Base-by-base conservation (phyloP, 2,888 invertebrate species). In the Ophion obscuratus region DNA sequence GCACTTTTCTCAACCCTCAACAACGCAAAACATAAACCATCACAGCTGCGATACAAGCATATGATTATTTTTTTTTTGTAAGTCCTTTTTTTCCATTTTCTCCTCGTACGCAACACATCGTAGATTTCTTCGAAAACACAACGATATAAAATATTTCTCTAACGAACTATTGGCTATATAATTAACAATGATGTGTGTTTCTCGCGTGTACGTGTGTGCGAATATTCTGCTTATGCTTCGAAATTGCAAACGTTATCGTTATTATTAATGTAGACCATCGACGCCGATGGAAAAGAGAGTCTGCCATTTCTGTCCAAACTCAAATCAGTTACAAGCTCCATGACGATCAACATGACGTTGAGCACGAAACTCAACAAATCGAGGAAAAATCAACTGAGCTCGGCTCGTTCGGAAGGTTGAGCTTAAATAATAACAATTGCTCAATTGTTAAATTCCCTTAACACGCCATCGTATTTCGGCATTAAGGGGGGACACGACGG, bases 81-180 rank as follows among this genome's bases (percentile, higher is more conserved):
- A 67, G 74, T 75, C 24, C 17, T 44, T 64, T 74, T 70, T 73
- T 74, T 62, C 73, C 31, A 53, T 64, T n/a, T 57, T 71, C 62
- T 47, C 11, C 66, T 47, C 44, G 14, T 59, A 66, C 73, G 68
- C 74, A 62, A 78, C 31, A 70, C 80, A 73, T 85, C 85, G 70
- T 76, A 85, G 76, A 83, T 83, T 76, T 85, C 85, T 73, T 85
- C 83, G 47, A 85, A 85, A 83, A 85, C 83, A 85, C 79, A 85
- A 85, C 83, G 76, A 80, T 85, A 85, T 77, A 85, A 85, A 85
- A 85, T 85, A 85, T 83, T 71, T 85, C 82, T 82, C 85, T 85
- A 85, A 64, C 66, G 61, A 71, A 76, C 82, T 85, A 83, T 80
- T 57, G 70, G 14, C 79, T 83, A 80, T 77, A 67, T 71, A 83